phyloP scores from a whole-genome alignment of 30 jellyfish, hydroid and myxozoan species.

The Hydra vulgaris region DNA sequence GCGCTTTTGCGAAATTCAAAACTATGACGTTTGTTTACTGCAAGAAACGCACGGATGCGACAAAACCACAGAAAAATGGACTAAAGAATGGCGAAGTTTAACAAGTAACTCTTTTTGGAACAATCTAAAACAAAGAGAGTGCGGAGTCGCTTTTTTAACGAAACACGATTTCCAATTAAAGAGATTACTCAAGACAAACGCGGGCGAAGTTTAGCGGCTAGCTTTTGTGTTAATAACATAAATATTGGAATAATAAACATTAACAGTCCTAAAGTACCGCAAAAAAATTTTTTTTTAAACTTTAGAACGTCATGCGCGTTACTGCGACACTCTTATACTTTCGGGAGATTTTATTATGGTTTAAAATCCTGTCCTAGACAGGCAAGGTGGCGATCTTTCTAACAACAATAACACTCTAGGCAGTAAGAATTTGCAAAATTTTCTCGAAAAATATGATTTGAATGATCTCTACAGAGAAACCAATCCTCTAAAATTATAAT shows the following conservation, averaged over 20 bases:
- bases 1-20: neutral
- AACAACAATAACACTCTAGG: neutral
- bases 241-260: neutral
- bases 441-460: neutral
- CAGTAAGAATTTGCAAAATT: neutral
- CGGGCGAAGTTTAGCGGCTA: neutral
- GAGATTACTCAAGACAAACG: neutral
- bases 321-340: neutral
- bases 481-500: neutral
- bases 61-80: neutral
- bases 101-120: neutral
- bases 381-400: neutral
- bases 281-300: neutral
- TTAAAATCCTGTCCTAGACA: neutral
- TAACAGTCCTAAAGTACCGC: neutral
- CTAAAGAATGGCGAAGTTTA: neutral
- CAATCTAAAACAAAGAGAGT: neutral
- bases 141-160: neutral
- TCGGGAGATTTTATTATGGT: neutral
- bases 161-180: neutral
- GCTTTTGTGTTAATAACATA: neutral
- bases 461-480: neutral
- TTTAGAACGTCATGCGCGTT: neutral
- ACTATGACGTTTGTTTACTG: neutral
- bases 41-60: neutral